These are phyloP conservation scores for Scrobipalpa atriplicella DNA, from an alignment of 2,888 invertebrate species.

Conservation along the genomic window DNA sequence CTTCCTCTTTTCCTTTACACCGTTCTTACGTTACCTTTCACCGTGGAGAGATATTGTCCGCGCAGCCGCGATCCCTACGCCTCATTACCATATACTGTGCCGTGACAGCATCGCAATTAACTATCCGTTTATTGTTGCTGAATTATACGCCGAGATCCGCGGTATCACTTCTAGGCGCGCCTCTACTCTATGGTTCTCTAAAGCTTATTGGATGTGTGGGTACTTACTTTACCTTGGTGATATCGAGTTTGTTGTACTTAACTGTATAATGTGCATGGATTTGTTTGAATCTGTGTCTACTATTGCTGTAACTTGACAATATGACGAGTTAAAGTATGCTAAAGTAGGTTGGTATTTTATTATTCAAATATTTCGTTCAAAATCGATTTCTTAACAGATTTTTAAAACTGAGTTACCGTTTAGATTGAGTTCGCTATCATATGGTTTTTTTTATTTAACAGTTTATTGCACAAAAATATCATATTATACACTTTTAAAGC, in stretches of 20 bases:
- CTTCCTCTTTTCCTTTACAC: conserved; percentile 44
- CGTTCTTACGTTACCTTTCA: conserved; percentile 73
- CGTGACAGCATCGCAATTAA: conserved; percentile 82
- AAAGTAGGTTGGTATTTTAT: neutral
- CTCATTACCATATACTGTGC: conserved; percentile 82
- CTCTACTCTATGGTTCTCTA: conserved; percentile 24
- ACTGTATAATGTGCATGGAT: neutral
- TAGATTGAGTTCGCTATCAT: too few relatives aligned
- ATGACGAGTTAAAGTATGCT: neutral
- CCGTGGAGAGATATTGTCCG: conserved; percentile 81
- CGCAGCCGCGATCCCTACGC: conserved; percentile 76
- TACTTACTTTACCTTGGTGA: neutral
- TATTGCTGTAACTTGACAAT: neutral
- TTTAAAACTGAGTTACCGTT: too few relatives aligned
- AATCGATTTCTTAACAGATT: too few relatives aligned
- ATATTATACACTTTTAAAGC: too few relatives aligned
- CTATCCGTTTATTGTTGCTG: conserved; percentile 82
- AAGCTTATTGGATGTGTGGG: neutral
- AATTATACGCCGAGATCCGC: conserved; percentile 78
- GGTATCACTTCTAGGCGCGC: conserved; percentile 58
- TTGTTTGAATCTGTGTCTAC: neutral
- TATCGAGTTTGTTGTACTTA: neutral
- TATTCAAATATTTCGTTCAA: too few relatives aligned
- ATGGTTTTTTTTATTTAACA: too few relatives aligned
- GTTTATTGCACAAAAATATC: too few relatives aligned